These are phyloP conservation scores for Lepidurus arcticus DNA, from an alignment of 1,140 invertebrate genomes.

Conservation along the genomic window DNA sequence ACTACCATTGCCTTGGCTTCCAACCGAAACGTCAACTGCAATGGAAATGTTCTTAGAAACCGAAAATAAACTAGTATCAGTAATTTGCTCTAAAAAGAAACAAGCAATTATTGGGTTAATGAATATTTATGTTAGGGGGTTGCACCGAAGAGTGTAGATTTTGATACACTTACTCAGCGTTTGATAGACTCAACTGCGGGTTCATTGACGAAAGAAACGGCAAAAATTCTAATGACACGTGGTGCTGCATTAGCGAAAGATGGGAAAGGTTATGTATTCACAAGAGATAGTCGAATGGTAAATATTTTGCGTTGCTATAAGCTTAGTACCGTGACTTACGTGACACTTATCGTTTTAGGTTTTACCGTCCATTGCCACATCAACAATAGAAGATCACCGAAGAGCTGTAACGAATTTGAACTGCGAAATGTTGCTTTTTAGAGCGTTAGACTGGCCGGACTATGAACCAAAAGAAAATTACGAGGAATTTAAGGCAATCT, in stretches of 20 bases:
- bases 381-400: conserved; percentile 36
- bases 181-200: conserved; percentile 37
- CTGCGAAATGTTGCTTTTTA: conserved; percentile 41
- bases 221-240: conserved; percentile 40
- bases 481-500: conserved; percentile 34
- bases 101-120: conserved; percentile 28
- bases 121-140: conserved; percentile 28
- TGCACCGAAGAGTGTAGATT: conserved; percentile 35
- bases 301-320: neutral
- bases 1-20: conserved; percentile 19
- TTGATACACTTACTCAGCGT: conserved; percentile 38
- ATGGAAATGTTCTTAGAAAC: conserved; percentile 36
- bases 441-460: conserved; percentile 37
- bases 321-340: neutral
- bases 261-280: conserved; percentile 36
- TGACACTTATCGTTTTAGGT: neutral
- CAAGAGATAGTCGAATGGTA: conserved; percentile 37
- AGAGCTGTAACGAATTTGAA: conserved; percentile 36
- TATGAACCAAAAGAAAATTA: conserved; percentile 36
- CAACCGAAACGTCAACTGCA: conserved; percentile 27
- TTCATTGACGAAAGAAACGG: conserved; percentile 39
- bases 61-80: conserved; percentile 35
- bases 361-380: neutral
- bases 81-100: conserved; percentile 30
- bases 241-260: conserved; percentile 40